Percentiles rank a stretch among this genome's conserved stretches.
These are phyloP conservation scores for Cichlasoma orientale DNA, from an alignment of 2,797 vertebrate species.

Conservation along the genomic window DNA sequence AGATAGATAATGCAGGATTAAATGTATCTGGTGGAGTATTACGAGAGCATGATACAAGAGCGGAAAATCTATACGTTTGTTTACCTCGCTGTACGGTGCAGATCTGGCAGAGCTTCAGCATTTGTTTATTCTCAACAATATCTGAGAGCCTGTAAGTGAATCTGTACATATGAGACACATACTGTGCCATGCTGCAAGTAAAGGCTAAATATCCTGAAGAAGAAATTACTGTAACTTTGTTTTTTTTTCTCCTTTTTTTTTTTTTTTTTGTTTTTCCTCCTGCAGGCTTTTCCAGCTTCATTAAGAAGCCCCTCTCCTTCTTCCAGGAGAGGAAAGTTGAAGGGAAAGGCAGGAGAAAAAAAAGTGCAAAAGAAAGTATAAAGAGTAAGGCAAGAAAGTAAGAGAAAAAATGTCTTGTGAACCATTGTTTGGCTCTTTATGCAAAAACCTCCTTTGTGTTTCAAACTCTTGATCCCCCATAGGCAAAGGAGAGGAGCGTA, in stretches of 20 bases:
- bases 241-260: background rate
- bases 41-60: slow-evolving; percentile 6
- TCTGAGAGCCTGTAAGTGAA: slow-evolving; percentile 37
- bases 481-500: slow-evolving; percentile 79
- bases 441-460: slow-evolving; percentile 81
- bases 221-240: slow-evolving; percentile 23
- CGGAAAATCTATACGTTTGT: slow-evolving; percentile 42
- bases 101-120: slow-evolving; percentile 13
- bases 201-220: slow-evolving; percentile 10
- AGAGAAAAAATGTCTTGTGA: slow-evolving; percentile 71
- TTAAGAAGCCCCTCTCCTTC: slow-evolving; percentile 42
- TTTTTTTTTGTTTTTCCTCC: slow-evolving; percentile 16
- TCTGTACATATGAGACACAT: slow-evolving; percentile 12
- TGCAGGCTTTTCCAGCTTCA: slow-evolving; percentile 52
- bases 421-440: slow-evolving; percentile 83
- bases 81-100: slow-evolving; percentile 10
- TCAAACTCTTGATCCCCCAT: slow-evolving; percentile 80
- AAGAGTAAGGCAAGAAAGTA: slow-evolving; percentile 56
- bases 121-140: slow-evolving; percentile 48
- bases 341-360: slow-evolving; percentile 37
- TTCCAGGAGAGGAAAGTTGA: slow-evolving; percentile 59
- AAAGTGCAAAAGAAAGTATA: slow-evolving; percentile 52
- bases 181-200: background rate
- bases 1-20: slow-evolving; percentile 16
- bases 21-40: slow-evolving; percentile 22